These are phyloP conservation scores for Cacatua alba DNA, from an alignment of 2,113 vertebrate genomes.

Conservation along the genomic window DNA sequence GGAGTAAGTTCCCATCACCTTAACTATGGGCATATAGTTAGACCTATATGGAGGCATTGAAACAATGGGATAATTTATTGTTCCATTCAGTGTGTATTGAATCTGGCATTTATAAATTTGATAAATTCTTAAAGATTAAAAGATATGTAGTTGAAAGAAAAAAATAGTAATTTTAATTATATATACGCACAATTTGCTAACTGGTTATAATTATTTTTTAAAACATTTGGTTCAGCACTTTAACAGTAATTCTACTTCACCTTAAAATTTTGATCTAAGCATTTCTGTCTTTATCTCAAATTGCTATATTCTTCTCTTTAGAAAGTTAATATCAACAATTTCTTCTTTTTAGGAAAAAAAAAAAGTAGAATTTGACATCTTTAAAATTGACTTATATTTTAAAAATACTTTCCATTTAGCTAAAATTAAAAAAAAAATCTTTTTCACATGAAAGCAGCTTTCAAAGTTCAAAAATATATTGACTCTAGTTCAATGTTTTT, in stretches of 20 bases:
- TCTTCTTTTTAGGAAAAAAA: background rate
- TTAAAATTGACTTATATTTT: background rate
- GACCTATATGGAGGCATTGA: background rate
- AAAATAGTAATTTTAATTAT: background rate
- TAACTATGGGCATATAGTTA: background rate
- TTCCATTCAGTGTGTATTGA: background rate
- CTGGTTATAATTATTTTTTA: background rate
- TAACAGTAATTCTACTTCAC: background rate
- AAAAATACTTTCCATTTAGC: background rate
- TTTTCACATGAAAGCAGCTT: background rate
- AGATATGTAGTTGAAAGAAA: background rate
- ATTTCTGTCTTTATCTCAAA: background rate
- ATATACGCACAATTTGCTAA: background rate
- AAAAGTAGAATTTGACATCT: background rate
- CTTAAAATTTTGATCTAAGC: background rate
- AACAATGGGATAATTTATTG: background rate
- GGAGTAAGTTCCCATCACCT: background rate
- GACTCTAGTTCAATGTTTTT: background rate
- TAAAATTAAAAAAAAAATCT: background rate
- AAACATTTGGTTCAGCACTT: background rate
- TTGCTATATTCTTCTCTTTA: background rate
- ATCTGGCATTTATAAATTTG: background rate
- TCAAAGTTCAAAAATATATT: background rate
- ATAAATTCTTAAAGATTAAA: background rate
- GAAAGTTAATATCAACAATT: background rate